A percentile compares a stretch with the other conserved stretches of the same genome.
These are phyloP conservation scores for Clunio marinus DNA, from an alignment of 2,888 invertebrate genomes.

Conservation along the genomic window DNA sequence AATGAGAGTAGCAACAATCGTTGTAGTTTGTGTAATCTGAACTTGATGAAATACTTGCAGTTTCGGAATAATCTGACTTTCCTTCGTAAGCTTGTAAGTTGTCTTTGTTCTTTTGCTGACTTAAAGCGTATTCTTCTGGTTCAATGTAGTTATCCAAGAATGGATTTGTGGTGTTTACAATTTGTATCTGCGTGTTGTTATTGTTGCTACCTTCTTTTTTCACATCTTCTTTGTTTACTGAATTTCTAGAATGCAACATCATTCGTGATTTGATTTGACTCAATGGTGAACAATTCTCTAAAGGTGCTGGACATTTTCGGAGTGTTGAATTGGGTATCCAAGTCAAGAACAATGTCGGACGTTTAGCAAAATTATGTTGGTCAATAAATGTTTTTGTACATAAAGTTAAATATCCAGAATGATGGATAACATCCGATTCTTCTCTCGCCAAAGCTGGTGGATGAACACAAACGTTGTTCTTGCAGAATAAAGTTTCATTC, in stretches of 20 bases:
- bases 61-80: slow-evolving; percentile 55
- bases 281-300: slow-evolving; percentile 56
- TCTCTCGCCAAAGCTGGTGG: slow-evolving; percentile 80
- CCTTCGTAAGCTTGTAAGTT: slow-evolving; percentile 17
- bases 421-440: slow-evolving; percentile 79
- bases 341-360: slow-evolving; percentile 80
- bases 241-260: neutral
- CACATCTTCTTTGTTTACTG: slow-evolving; percentile 17
- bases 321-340: slow-evolving; percentile 94
- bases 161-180: slow-evolving; percentile 51
- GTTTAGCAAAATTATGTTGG: slow-evolving; percentile 68
- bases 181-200: slow-evolving; percentile 34
- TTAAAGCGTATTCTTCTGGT: slow-evolving; percentile 41
- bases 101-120: neutral
- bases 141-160: slow-evolving; percentile 51
- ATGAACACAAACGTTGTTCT: slow-evolving; percentile 97
- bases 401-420: slow-evolving; percentile 87
- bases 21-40: slow-evolving; percentile 50
- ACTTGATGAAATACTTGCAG: slow-evolving; percentile 54
- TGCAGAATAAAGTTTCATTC: slow-evolving; percentile 82
- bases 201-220: neutral
- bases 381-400: slow-evolving; percentile 76
- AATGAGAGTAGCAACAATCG: slow-evolving; percentile 40
- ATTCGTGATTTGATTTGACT: slow-evolving; percentile 40
- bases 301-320: slow-evolving; percentile 74